These are phyloP conservation scores for Drosophila lacteicornis DNA, from an alignment of 1,140 invertebrate genomes.

Conservation along the genomic window DNA sequence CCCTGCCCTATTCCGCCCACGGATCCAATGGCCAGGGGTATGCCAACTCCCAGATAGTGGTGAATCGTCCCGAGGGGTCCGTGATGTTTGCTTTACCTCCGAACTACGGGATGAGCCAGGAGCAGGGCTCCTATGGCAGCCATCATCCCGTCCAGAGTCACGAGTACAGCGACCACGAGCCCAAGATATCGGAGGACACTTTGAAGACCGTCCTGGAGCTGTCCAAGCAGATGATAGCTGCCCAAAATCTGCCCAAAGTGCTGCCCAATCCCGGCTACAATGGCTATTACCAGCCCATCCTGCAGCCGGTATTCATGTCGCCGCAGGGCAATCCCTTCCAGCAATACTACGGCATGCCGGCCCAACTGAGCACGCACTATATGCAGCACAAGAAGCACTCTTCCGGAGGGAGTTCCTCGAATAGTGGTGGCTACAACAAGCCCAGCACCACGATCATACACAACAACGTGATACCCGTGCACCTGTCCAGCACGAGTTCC, in stretches of 20 bases:
- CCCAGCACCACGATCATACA: conserved; percentile 81
- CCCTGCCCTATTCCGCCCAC: conserved; percentile 45
- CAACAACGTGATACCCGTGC: conserved; percentile 81
- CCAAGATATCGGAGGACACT: conserved; percentile 83
- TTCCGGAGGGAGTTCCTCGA: not conserved
- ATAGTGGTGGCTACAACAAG: conserved; percentile 42
- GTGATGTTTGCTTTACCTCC: conserved; percentile 76
- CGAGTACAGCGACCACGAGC: conserved; percentile 59
- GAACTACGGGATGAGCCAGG: conserved; percentile 37
- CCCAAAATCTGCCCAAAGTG: conserved; percentile 79
- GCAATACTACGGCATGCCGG: conserved; percentile 45
- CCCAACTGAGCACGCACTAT: conserved; percentile 36
- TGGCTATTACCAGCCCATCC: conserved; percentile 68
- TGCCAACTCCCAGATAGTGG: conserved; percentile 83
- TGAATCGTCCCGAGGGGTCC: conserved; percentile 82
- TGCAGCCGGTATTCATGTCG: conserved; percentile 68
- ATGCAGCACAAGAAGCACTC: conserved; percentile 53
- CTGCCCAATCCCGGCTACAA: conserved; percentile 66
- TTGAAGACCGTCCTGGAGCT: conserved; percentile 81
- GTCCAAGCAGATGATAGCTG: conserved; percentile 83
- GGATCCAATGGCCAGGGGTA: conserved; percentile 54
- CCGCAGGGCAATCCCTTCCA: conserved; percentile 68
- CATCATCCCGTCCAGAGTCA: conserved; percentile 47
- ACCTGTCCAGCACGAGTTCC: conserved; percentile 67
- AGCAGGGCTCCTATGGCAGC: conserved; percentile 16